Evolutionary conservation across 30 jellyfish, hydroid and myxozoan genomes (phyloP).

Genomic region (Pseudorhiza aurosa): DNA sequence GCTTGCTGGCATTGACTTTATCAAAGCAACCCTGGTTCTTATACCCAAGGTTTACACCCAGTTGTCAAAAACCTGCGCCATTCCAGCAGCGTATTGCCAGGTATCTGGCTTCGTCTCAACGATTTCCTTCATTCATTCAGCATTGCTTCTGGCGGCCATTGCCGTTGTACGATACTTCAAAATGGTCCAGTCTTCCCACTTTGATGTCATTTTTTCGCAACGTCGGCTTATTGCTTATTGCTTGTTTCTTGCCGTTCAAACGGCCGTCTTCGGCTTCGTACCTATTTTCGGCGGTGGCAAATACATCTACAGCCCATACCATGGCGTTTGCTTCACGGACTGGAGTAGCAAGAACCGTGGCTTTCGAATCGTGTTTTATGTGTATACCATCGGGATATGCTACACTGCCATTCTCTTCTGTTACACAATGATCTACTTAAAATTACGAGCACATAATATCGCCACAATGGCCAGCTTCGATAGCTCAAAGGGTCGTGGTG

Average conservation of each 20-base stretch:
- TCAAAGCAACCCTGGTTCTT: conserved; percentile 26
- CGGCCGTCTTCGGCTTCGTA: conserved; percentile 37
- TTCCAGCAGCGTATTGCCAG: conserved; percentile 29
- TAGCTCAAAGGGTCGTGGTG: no score
- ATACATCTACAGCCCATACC: conserved; percentile 74
- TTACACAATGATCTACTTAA: conserved; percentile 35
- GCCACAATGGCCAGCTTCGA: conserved; percentile 18
- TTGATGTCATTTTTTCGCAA: conserved; percentile 12
- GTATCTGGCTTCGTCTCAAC: conserved; percentile 73
- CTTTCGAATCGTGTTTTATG: conserved; percentile 66
- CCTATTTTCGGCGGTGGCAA: conserved; percentile 73
- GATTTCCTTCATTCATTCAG: conserved; percentile 50
- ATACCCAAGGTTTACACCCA: conserved; percentile 35
- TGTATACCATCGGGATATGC: conserved; percentile 62
- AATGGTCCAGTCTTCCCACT: conserved; percentile 43
- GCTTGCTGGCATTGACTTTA: conserved; percentile 40
- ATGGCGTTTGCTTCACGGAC: conserved; percentile 84
- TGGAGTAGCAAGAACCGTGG: conserved; percentile 49
- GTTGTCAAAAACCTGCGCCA: background rate
- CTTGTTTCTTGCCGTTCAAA: conserved; percentile 12
- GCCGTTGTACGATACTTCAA: conserved; percentile 70
- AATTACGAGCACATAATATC: conserved; percentile 50
- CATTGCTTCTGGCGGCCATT: conserved; percentile 70
- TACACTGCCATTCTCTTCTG: conserved; percentile 47
- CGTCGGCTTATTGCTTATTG: conserved; percentile 7